These are phyloP conservation scores for Oreocharis arfaki DNA, from an alignment of 2,113 vertebrate species.

Conservation along the genomic window DNA sequence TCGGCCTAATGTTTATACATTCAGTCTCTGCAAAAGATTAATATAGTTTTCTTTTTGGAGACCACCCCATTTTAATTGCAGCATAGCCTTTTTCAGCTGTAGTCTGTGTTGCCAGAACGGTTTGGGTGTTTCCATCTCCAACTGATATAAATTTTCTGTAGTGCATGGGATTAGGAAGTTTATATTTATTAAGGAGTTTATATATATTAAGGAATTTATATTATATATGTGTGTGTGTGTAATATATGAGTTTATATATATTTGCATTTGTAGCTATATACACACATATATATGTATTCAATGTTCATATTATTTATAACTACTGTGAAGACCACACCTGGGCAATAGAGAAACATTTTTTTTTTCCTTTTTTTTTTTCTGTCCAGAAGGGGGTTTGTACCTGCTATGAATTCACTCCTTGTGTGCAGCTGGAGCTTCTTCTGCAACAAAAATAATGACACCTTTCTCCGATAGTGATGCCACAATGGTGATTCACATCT, in stretches of 20 bases:
- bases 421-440: not conserved
- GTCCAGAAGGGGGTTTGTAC: not conserved
- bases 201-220: not conserved
- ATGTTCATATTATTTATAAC: not conserved
- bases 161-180: not conserved
- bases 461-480: not conserved
- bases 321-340: not conserved
- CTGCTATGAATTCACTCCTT: not conserved
- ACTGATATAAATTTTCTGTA: not conserved
- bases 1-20: not conserved
- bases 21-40: not conserved
- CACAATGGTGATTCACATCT: not conserved
- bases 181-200: not conserved
- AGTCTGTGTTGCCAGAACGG: not conserved
- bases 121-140: not conserved
- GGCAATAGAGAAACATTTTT: not conserved
- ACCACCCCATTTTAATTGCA: not conserved
- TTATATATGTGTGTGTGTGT: not conserved
- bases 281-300: not conserved
- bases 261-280: not conserved
- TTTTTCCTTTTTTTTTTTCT: no score
- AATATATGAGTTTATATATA: not conserved
- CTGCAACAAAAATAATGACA: not conserved
- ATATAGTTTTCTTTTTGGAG: not conserved
- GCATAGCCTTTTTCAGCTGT: not conserved